Base-by-base conservation (phyloP, 2,113 vertebrate genomes). In the Percopsis transmontana region DNA sequence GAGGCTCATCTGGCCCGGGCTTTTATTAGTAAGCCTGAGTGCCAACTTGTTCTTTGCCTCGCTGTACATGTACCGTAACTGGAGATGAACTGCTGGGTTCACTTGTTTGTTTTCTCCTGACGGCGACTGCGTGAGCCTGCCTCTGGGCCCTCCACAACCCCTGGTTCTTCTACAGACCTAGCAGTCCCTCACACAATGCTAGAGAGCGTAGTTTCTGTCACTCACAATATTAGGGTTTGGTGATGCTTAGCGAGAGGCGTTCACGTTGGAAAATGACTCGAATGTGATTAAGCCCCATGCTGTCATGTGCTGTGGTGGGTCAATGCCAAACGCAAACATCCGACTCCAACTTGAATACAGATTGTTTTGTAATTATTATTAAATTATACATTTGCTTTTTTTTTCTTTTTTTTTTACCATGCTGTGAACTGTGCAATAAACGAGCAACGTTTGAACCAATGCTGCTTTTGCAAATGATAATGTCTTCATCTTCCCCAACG, bases 31-130 rank as follows among this genome's bases (percentile, higher is more conserved):
- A 39, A 99, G 97, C 81, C 79, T 99, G 82, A 92, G 94, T 0
- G 78, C 90, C 77, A 99, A 99, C 48, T 81, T 96, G n/a, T 16
- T 93, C 50, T 95, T 97, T 84, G 90, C 91, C 1, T 89, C 92
- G 0, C 87, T 94, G 72, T 97, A 95, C 44, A 76, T 94, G 69
- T 98, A 96, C 89, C 89, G 91, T 82, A 94, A 87, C 81, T 93
- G 90, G 90, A 87, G 41, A 72, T 91, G 87, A 92, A 56, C 57
- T 13, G 9, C 7, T 15, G n/a, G 15, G 8, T 53, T 24, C 15
- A 51, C 44, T 20, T 56, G 16, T 45, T 45, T 23, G 33, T 54
- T 41, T 11, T 1, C 57, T 2, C 14, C 50, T 24, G 56, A 6
- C 19, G 50, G 53, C 27, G 45, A 70, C 47, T 39, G 44, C 60